These are phyloP conservation scores for Drosophila fungiperda DNA, from an alignment of 2,888 invertebrate species.

Conservation along the genomic window DNA sequence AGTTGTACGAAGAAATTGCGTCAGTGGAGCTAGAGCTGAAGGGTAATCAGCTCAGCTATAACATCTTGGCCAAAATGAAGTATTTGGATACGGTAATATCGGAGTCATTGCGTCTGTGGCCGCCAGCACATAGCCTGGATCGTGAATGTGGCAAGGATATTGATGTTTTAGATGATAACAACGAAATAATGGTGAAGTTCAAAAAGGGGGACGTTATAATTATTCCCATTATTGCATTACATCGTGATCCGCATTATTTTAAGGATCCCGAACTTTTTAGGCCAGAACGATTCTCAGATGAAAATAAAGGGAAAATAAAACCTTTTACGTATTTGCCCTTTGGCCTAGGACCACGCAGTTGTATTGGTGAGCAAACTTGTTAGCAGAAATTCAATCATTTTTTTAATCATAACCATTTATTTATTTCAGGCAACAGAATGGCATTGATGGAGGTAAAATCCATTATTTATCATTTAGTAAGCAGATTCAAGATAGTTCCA, in stretches of 20 bases:
- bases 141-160: slow-evolving; percentile 86
- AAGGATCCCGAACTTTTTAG: slow-evolving; percentile 86
- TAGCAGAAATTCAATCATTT: neutral
- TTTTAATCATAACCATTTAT: neutral
- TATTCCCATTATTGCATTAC: slow-evolving; percentile 84
- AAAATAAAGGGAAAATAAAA: slow-evolving; percentile 43
- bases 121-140: slow-evolving; percentile 84
- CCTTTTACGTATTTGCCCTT: slow-evolving; percentile 61
- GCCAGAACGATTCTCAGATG: slow-evolving; percentile 86
- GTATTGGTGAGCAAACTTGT: slow-evolving; percentile 43
- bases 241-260: slow-evolving; percentile 83
- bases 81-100: slow-evolving; percentile 87
- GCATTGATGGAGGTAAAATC: slow-evolving; percentile 79
- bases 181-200: slow-evolving; percentile 43
- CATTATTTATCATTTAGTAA: slow-evolving; percentile 69
- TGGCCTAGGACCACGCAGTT: slow-evolving; percentile 86
- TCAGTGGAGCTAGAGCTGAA: slow-evolving; percentile 83
- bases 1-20: slow-evolving; percentile 86
- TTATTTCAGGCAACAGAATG: slow-evolving; percentile 65
- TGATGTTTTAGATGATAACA: slow-evolving; percentile 70
- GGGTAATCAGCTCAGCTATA: slow-evolving; percentile 86
- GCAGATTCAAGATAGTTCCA: slow-evolving; percentile 64
- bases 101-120: slow-evolving; percentile 86
- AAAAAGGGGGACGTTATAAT: slow-evolving; percentile 57
- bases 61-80: slow-evolving; percentile 86